Evolutionary conservation across 2,797 vertebrate genomes (phyloP), one percentile per base, ranked within the genome.

Genomic region (Hyperoplus lanceolatus): DNA sequence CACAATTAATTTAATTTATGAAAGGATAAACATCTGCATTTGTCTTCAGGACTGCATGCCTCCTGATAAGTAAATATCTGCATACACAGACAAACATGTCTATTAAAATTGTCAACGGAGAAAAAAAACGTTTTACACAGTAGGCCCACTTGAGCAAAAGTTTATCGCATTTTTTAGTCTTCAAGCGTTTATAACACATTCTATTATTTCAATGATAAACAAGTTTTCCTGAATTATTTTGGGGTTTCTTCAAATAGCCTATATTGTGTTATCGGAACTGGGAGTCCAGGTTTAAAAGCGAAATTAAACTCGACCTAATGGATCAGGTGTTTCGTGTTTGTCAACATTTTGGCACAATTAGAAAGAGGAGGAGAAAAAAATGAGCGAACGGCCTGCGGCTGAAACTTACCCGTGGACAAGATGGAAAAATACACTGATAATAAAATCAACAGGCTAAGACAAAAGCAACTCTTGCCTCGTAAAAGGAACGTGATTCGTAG

Each of bases 401-500:
- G 38, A 58, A n/a, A 8, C 29, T 29, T 29, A 16, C 5, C 36
- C 0, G 16, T 1, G 0, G 13, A 62, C n/a, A 50, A 3, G 10
- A 7, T 38, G 4, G 2, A 9, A 50, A 58, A 1, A 50, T 16
- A 55, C 39, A 71, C 29, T 36, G 48, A 51, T 39, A 2, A n/a
- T 50, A 62, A 18, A 41, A 12, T 14, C 15, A 48, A 49, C 45
- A 14, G 6, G 18, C 14, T 4, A 16, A 58, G 56, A 79, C 9
- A 41, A 29, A 46, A 6, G 60, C 0, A 43, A 58, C 5, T 11
- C 38, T 39, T 43, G 51, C 14, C 39, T 46, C 21, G 6, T n/a
- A 41, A 53, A 71, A 21, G 45, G 41, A 8, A 49, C 58, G 56
- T 39, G 63, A 66, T 8, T 65, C 8, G n/a, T 8, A 50, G 73